These are phyloP conservation scores for Pelosia muscerda DNA, from an alignment of 2,888 invertebrate genomes.

Conservation along the genomic window DNA sequence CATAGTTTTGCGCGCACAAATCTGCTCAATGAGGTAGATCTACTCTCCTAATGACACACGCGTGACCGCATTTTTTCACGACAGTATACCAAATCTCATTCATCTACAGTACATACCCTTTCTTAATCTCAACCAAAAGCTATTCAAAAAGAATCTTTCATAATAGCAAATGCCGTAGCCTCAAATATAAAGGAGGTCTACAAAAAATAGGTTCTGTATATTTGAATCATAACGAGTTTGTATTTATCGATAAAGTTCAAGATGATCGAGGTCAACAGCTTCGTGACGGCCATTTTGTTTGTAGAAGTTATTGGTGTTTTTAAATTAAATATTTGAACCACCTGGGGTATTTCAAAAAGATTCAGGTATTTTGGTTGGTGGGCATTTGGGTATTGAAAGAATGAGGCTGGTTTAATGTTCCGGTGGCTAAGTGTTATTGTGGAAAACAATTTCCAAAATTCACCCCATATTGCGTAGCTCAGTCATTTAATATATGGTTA, in stretches of 20 bases:
- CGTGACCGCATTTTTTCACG: no score
- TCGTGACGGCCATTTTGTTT: neutral
- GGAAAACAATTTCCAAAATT: no score
- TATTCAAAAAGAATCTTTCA: neutral
- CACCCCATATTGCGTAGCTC: no score
- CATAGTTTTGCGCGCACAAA: no score
- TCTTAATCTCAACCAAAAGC: neutral
- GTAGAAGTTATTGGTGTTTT: neutral
- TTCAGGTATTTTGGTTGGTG: no score
- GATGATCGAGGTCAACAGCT: neutral
- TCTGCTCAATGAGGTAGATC: no score
- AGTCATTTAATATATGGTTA: no score
- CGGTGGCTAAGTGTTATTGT: no score
- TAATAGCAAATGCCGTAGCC: neutral
- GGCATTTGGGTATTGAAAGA: no score
- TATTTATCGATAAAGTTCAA: neutral
- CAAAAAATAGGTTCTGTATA: neutral
- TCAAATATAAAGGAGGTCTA: constrained; percentile 2
- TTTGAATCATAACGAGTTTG: constrained; percentile 2
- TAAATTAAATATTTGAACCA: neutral
- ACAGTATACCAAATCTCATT: no score
- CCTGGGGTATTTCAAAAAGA: neutral
- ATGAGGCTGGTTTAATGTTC: no score
- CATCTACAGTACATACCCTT: neutral
- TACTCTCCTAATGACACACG: no score